Percentiles rank a stretch among this genome's conserved stretches.
Conservation (phyloP, 2,113 vertebrate genomes). For the Varanus komodoensis region DNA sequence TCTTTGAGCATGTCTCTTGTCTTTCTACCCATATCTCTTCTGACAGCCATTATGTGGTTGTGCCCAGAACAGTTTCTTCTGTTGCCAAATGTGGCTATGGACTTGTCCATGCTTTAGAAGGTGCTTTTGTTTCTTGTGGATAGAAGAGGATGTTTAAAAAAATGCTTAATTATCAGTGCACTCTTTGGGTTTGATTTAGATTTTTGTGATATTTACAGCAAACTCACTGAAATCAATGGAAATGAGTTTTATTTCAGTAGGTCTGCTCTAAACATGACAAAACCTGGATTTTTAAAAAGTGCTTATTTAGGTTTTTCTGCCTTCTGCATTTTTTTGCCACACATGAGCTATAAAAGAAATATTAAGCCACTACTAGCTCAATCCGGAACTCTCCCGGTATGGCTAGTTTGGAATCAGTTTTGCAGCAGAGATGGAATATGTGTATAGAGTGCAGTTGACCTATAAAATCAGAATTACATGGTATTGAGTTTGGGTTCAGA, state of each 20-base stretch:
- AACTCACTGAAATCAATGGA: too few species aligned
- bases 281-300: conserved; percentile 26
- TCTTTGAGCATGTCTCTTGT: too few species aligned
- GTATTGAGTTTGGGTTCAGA: neutral
- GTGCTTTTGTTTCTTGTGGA: neutral
- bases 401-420: neutral
- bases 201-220: too few species aligned
- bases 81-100: too few species aligned
- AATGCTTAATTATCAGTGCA: conserved; percentile 27
- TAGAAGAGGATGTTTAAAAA: neutral
- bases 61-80: too few species aligned
- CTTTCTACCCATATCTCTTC: too few species aligned
- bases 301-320: conserved; percentile 25
- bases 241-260: too few species aligned
- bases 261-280: too few species aligned
- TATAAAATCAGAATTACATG: neutral
- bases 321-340: conserved; percentile 48
- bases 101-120: neutral
- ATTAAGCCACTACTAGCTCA: neutral
- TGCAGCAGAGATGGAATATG: neutral
- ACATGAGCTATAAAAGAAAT: conserved; percentile 47
- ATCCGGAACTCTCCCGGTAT: neutral
- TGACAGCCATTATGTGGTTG: too few species aligned
- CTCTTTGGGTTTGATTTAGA: conserved; percentile 48
- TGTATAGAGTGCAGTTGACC: neutral